Percentiles rank a stretch among this genome's conserved stretches.
phyloP scores from a whole-genome alignment of 2,113 vertebrate species.

The Thalassarche chlororhynchos region DNA sequence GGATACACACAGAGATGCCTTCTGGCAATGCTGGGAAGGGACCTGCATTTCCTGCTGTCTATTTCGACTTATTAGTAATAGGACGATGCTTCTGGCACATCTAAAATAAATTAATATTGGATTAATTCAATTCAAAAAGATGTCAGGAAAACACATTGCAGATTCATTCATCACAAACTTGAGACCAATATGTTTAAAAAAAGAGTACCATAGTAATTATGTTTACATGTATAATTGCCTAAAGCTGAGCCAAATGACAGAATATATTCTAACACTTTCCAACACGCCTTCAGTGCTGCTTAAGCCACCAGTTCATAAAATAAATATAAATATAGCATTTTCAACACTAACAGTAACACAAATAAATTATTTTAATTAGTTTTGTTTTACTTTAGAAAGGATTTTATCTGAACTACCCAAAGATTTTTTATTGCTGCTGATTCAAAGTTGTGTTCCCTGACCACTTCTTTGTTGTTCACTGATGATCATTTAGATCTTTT shows the following conservation, averaged over 20 bases:
- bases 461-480: not conserved
- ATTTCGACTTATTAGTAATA: slow-evolving; percentile 55
- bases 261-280: slow-evolving; percentile 4
- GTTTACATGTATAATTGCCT: slow-evolving; percentile 43
- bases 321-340: not conserved
- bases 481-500: not conserved
- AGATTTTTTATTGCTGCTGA: not conserved
- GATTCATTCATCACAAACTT: slow-evolving; percentile 11
- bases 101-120: slow-evolving; percentile 62
- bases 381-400: not conserved
- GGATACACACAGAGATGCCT: slow-evolving; percentile 70
- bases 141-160: not conserved
- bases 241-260: slow-evolving; percentile 32
- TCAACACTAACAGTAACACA: not conserved
- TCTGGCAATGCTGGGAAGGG: slow-evolving; percentile 55
- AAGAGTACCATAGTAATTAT: not conserved
- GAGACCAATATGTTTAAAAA: not conserved
- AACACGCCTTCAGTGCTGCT: not conserved
- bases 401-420: not conserved
- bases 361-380: not conserved
- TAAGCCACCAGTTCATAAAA: slow-evolving; percentile 1
- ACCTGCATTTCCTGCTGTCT: slow-evolving; percentile 67
- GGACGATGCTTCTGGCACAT: slow-evolving; percentile 60
- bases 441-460: not conserved
- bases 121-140: slow-evolving; percentile 48